Conservation (phyloP, 2,888 invertebrate species). For the Scaptomyza tumidula region DNA sequence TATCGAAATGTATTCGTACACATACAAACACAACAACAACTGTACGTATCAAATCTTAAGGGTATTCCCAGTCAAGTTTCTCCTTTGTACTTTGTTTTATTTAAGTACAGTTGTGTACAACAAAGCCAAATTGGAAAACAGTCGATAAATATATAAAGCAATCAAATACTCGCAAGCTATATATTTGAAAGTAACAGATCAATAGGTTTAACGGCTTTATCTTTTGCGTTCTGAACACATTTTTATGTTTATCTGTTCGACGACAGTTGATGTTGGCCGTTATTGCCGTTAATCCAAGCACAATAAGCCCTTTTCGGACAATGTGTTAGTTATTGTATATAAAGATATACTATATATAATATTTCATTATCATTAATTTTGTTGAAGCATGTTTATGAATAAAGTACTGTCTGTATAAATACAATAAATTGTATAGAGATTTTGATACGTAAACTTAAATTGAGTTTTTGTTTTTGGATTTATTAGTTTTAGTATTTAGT, state of each 20-base stretch:
- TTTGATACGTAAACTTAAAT: too few relatives aligned
- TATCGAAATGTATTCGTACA: too few relatives aligned
- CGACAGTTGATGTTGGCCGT: constrained; percentile 10
- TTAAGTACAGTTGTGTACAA: constrained; percentile 37
- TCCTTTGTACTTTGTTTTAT: too few relatives aligned
- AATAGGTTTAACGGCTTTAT: constrained; percentile 42
- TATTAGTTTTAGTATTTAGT: neutral
- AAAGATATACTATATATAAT: too few relatives aligned
- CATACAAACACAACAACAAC: too few relatives aligned
- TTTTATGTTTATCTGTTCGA: constrained; percentile 12
- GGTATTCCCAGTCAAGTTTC: too few relatives aligned
- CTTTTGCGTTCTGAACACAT: too few relatives aligned
- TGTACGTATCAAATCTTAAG: too few relatives aligned
- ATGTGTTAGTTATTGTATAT: constrained; percentile 53
- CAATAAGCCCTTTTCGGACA: constrained; percentile 34
- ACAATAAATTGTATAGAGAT: too few relatives aligned
- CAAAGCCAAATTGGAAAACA: too few relatives aligned
- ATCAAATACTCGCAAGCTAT: neutral
- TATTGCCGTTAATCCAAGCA: constrained; percentile 31
- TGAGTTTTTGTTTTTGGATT: neutral
- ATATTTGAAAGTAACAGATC: constrained; percentile 31
- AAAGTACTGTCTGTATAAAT: neutral
- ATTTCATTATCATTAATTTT: constrained; percentile 7
- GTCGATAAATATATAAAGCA: too few relatives aligned
- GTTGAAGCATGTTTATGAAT: neutral